phyloP scores from a whole-genome alignment of 2,113 vertebrate genomes.

The Oncorhynchus kisutch region DNA sequence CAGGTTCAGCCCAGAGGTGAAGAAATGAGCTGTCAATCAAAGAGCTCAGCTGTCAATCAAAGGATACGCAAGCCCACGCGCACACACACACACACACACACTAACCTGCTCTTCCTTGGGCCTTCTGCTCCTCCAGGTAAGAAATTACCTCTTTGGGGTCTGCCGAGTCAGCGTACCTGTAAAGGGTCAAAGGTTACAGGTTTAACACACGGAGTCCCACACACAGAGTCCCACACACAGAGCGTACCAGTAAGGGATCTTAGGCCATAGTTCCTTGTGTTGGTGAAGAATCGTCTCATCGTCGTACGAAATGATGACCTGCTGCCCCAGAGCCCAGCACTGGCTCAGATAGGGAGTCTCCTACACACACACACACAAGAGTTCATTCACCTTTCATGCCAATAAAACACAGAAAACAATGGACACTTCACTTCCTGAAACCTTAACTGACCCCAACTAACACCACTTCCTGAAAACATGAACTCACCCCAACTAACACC shows the following conservation, averaged over 20 bases:
- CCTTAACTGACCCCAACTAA: not conserved
- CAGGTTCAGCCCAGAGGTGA: constrained; percentile 73
- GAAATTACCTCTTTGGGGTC: constrained; percentile 65
- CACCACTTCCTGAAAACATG: too few relatives aligned
- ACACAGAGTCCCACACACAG: not conserved
- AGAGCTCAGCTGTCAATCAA: not conserved
- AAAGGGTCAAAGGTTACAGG: not conserved
- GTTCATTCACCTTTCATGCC: not conserved
- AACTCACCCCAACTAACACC: too few relatives aligned
- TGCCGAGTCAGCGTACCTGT: constrained; percentile 62
- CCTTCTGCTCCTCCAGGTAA: constrained; percentile 64
- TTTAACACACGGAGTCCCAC: not conserved
- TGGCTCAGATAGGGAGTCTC: constrained; percentile 58
- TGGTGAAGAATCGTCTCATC: constrained; percentile 39
- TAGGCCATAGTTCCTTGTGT: constrained; percentile 65
- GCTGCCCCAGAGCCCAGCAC: constrained; percentile 67
- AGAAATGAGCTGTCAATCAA: constrained; percentile 61
- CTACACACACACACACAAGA: constrained; percentile 24
- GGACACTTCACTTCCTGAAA: not conserved
- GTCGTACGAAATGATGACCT: constrained; percentile 71
- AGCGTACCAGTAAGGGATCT: constrained; percentile 70
- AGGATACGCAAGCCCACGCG: too few relatives aligned
- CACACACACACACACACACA: not conserved
- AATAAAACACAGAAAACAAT: not conserved
- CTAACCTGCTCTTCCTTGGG: constrained; percentile 61